These are phyloP conservation scores for Himalopsyche kuldschensis DNA, from an alignment of 2,888 invertebrate species.

Conservation along the genomic window DNA sequence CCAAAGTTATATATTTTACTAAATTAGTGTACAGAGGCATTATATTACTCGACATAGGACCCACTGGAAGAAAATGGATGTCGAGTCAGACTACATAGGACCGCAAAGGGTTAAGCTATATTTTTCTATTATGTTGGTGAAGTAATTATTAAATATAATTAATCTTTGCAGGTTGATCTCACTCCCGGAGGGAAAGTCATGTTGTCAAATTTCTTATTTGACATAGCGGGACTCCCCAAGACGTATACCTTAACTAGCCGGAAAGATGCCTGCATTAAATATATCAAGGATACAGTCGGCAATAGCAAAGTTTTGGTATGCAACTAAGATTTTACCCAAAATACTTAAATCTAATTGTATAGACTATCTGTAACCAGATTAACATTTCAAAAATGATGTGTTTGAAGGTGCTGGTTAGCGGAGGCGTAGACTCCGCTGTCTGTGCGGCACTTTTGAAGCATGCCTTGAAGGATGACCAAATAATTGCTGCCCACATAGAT, in stretches of 20 bases:
- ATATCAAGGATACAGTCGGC: slow-evolving; percentile 87
- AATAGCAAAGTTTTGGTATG: slow-evolving; percentile 89
- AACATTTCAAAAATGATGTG: slow-evolving; percentile 14
- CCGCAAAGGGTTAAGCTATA: too few relatives aligned
- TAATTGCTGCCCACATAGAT: slow-evolving; percentile 96
- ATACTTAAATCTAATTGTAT: background rate
- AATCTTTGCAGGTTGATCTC: slow-evolving; percentile 74
- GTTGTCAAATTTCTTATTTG: slow-evolving; percentile 92
- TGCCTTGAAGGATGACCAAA: slow-evolving; percentile 85
- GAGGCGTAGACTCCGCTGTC: slow-evolving; percentile 99
- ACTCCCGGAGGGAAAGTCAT: slow-evolving; percentile 89
- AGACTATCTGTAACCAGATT: slow-evolving; percentile 2
- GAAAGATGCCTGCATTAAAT: slow-evolving; percentile 87
- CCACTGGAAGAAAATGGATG: too few relatives aligned
- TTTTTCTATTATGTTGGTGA: too few relatives aligned
- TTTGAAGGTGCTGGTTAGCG: slow-evolving; percentile 84
- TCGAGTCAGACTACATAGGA: too few relatives aligned
- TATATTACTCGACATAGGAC: too few relatives aligned
- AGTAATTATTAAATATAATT: background rate
- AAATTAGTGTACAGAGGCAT: too few relatives aligned
- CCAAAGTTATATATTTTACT: too few relatives aligned
- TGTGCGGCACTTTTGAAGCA: slow-evolving; percentile 93
- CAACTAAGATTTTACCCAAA: slow-evolving; percentile 40
- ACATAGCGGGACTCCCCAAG: slow-evolving; percentile 83
- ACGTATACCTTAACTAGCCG: slow-evolving; percentile 86